Evolutionary conservation across 2,113 vertebrate species (phyloP).

Genomic region (Etheostoma spectabile): DNA sequence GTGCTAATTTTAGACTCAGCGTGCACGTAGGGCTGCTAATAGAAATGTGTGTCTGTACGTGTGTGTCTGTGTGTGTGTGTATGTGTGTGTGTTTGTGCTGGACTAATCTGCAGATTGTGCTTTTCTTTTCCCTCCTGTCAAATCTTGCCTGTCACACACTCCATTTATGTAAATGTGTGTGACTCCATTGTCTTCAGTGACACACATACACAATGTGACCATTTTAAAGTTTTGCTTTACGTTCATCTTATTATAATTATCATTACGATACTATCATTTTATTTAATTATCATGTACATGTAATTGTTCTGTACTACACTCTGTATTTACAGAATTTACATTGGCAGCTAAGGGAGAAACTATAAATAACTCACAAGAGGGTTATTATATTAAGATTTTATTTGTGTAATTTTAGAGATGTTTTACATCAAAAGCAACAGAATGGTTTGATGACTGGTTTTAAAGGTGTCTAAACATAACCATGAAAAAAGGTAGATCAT

Average conservation of each 20-base stretch:
- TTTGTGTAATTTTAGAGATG: background rate
- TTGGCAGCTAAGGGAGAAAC: background rate
- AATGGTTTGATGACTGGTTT: background rate
- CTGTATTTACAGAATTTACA: background rate
- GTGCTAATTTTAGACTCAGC: slow-evolving; percentile 75
- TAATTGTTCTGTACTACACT: too few relatives aligned
- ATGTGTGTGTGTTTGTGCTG: background rate
- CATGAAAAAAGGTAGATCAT: too few relatives aligned
- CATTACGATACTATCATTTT: too few relatives aligned
- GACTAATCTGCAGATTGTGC: slow-evolving; percentile 64
- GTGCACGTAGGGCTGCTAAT: slow-evolving; percentile 58
- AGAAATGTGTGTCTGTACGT: slow-evolving; percentile 24
- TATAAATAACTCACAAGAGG: background rate
- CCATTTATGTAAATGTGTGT: background rate
- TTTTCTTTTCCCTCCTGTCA: slow-evolving; percentile 31
- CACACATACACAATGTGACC: background rate
- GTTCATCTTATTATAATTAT: too few relatives aligned
- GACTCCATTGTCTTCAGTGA: slow-evolving; percentile 1
- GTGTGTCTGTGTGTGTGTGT: slow-evolving; percentile 2
- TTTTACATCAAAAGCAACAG: background rate
- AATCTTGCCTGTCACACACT: slow-evolving; percentile 28
- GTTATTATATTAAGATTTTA: background rate
- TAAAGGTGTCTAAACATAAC: too few relatives aligned
- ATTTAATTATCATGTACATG: too few relatives aligned
- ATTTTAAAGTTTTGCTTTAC: background rate